Base-by-base conservation (phyloP, 2,797 vertebrate genomes). In the Ctenosaura bakeri region DNA sequence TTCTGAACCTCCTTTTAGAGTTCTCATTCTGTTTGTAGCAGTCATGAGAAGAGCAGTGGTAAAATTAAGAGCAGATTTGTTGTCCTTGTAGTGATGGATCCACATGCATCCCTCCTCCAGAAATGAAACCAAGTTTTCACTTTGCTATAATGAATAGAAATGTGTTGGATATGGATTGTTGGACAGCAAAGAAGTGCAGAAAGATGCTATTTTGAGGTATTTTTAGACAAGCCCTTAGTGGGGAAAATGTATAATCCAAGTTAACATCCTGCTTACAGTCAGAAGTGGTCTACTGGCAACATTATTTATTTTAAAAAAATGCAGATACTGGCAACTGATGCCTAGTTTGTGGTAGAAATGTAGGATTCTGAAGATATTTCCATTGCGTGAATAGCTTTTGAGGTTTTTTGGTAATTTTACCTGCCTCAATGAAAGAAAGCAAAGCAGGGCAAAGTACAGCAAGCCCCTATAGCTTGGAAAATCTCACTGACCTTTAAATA, bases 401-500 rank as follows among this genome's bases (percentile, higher is more conserved):
- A 93, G 94, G 52, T 56, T 66, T 91, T 73, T 71, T 0, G 69
- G 24, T 26, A 13, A 50, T 87, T 92, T 87, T 93, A 95, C 95
- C 93, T 95, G 92, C 2, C 88, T 88, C 69, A 87, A 79, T 52
- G 83, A 84, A 87, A 94, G 83, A 89, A 95, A 69, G 3, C 90
- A 5, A 66, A 87, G 38, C 59, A 73, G 66, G 77, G 86, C 90
- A 95, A 94, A 95, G 96, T 73, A 2, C 92, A 90, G 94, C 82
- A 90, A 95, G 92, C 90, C 93, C 95, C 94, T 94, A 95, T 94
- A 91, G 94, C 92, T 95, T 94, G 92, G 88, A 94, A 73, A 93
- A 93, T 90, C 94, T 95, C 91, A 95, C 94, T 82, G 96, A 92
- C 94, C 96, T 97, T 95, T 86, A 88, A 94, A 93, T 93, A 94